Conservation (phyloP, 2,888 invertebrate species). For the Branchipolynoe longqiensis region DNA sequence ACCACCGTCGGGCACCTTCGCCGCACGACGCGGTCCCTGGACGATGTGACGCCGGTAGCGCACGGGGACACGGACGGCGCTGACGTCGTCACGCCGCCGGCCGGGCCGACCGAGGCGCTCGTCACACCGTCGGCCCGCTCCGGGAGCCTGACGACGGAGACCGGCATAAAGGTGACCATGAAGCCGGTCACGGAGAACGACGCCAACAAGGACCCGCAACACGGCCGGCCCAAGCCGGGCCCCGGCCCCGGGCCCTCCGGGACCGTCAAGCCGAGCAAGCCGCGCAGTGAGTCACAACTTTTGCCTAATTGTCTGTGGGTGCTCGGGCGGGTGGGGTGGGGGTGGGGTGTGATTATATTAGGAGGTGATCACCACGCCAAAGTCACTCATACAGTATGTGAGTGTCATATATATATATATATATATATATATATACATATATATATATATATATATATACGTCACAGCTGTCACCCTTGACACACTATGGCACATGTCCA, state of each 20-base stretch:
- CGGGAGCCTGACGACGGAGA: slow-evolving; percentile 33
- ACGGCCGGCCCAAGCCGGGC: slow-evolving; percentile 2
- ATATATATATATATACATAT: no score
- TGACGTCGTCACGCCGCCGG: neutral
- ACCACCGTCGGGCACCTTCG: slow-evolving; percentile 40
- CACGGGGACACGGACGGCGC: neutral
- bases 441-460: no score
- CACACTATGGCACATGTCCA: no score
- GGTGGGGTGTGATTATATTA: no score
- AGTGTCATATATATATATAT: no score
- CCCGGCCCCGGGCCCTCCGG: neutral
- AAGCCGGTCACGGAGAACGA: slow-evolving; percentile 46
- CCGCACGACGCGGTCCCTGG: slow-evolving; percentile 27
- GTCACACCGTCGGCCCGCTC: neutral
- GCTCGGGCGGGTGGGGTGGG: no score
- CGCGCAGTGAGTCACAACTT: slow-evolving; percentile 1
- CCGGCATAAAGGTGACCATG: slow-evolving; percentile 20
- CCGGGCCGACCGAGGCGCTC: neutral
- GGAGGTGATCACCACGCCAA: no score
- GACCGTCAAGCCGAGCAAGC: neutral
- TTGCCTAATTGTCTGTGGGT: no score
- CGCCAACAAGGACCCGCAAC: slow-evolving; percentile 21
- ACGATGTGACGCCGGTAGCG: slow-evolving; percentile 23
- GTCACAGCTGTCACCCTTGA: no score
- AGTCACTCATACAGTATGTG: no score